Evolutionary conservation across 2,113 vertebrate species (phyloP).

Genomic region (Corynorhinus townsendii): DNA sequence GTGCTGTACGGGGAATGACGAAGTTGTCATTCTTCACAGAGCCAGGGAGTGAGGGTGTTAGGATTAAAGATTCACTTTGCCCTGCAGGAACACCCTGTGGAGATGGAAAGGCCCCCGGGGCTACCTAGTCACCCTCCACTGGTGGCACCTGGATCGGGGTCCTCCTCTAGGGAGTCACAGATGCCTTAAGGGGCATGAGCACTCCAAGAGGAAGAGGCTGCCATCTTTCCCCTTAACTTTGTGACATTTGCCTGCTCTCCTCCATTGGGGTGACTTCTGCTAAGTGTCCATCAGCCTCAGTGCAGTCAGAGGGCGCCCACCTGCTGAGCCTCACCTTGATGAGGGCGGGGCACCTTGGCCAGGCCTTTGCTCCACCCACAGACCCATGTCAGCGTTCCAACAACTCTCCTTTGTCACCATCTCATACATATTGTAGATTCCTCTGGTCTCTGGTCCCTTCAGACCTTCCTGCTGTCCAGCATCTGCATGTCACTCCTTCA

Average conservation of each 20-base stretch:
- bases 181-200: rapidly evolving
- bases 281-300: neutral
- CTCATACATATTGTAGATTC: neutral
- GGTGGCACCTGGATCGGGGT: neutral
- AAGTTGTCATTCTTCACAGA: rapidly evolving
- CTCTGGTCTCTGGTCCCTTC: neutral
- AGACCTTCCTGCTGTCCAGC: no score
- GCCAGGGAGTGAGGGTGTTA: rapidly evolving
- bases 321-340: rapidly evolving
- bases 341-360: no score
- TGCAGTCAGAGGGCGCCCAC: rapidly evolving
- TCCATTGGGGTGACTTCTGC: neutral
- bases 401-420: no score
- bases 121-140: neutral
- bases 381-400: neutral
- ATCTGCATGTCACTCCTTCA: no score
- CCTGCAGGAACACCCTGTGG: rapidly evolving
- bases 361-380: neutral
- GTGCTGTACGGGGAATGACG: neutral
- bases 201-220: rapidly evolving
- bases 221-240: neutral
- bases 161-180: rapidly evolving
- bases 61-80: neutral
- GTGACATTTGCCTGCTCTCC: neutral
- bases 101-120: rapidly evolving